Percentiles rank a stretch among this genome's conserved stretches.
These are phyloP conservation scores for Apistogramma diplotaenia DNA, from an alignment of 2,113 vertebrate genomes.

Conservation along the genomic window DNA sequence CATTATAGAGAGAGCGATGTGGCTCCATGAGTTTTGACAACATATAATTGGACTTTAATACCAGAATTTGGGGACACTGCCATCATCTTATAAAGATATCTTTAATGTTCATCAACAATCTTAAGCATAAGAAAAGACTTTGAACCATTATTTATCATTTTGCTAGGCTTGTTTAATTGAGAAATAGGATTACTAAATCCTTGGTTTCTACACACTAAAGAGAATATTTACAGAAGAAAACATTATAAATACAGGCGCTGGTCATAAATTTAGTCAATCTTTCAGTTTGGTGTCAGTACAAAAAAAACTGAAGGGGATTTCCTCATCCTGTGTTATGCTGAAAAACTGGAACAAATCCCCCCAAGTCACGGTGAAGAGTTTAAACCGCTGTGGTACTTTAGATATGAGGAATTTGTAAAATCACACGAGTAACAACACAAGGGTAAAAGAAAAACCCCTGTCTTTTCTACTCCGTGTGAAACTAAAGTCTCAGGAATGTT, in stretches of 20 bases:
- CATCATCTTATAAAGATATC: not conserved
- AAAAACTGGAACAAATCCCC: not conserved
- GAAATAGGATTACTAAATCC: not conserved
- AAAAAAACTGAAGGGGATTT: not conserved
- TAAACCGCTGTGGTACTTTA: not conserved
- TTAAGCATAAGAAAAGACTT: not conserved
- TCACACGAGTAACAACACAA: not conserved
- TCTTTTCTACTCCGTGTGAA: not conserved
- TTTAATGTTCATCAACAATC: not conserved
- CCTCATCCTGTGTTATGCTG: not conserved
- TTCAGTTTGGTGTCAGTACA: not conserved
- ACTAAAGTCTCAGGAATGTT: not conserved
- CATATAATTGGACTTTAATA: conserved; percentile 1
- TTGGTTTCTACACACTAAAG: not conserved
- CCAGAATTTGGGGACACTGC: not conserved
- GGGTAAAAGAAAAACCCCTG: not conserved
- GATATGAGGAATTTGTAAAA: not conserved
- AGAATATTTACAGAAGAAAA: not conserved
- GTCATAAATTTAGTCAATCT: not conserved
- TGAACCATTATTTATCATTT: too few relatives aligned
- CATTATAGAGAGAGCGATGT: not conserved
- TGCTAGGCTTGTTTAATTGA: not conserved
- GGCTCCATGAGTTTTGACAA: conserved; percentile 17
- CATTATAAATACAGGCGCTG: not conserved
- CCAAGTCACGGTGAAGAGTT: not conserved